These are phyloP conservation scores for Axis porcinus DNA, from an alignment of 2,113 vertebrate species.

Conservation along the genomic window DNA sequence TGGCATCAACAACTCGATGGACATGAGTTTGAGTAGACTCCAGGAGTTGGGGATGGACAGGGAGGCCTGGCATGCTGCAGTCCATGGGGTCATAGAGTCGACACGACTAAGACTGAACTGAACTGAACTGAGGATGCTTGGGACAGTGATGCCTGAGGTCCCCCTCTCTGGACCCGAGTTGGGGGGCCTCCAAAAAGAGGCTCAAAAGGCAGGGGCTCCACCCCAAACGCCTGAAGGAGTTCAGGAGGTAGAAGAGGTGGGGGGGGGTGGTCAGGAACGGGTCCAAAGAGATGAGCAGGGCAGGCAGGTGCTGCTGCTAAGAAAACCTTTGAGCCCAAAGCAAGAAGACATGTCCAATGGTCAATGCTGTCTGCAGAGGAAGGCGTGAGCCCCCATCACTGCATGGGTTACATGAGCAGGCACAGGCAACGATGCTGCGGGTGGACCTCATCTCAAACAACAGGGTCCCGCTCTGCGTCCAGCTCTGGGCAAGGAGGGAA, in stretches of 20 bases:
- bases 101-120: fast-evolving
- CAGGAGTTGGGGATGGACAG: background rate
- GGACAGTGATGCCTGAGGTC: fast-evolving
- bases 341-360: background rate
- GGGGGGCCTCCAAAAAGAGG: background rate
- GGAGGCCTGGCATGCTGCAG: background rate
- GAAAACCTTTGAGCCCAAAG: background rate
- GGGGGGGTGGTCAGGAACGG: fast-evolving
- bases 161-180: background rate
- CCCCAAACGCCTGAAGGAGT: fast-evolving
- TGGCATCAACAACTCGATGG: background rate
- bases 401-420: fast-evolving
- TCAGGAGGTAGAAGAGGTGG: background rate
- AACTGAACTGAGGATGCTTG: background rate
- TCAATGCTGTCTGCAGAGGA: background rate
- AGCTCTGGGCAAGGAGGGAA: background rate
- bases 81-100: background rate
- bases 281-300: too few relatives aligned
- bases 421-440: fast-evolving
- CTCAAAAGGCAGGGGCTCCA: background rate
- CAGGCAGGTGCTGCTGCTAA: background rate
- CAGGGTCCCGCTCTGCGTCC: fast-evolving
- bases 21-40: background rate
- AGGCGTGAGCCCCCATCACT: fast-evolving
- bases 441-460: background rate